phyloP scores from a whole-genome alignment of 2,888 invertebrate genomes.

The Teleogryllus oceanicus region DNA sequence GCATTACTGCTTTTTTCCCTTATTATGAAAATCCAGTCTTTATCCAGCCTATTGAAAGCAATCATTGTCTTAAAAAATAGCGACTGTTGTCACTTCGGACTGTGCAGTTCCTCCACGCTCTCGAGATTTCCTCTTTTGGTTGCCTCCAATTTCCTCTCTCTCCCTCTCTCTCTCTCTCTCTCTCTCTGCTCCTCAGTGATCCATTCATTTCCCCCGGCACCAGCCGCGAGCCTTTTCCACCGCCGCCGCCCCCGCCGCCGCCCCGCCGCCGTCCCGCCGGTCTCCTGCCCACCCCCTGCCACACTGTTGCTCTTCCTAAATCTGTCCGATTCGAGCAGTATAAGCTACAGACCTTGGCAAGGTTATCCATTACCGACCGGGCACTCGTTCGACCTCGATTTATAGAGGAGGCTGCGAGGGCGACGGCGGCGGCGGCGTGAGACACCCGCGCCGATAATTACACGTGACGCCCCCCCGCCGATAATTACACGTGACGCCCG shows the following conservation, averaged over 20 bases:
- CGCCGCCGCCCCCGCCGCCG: not conserved
- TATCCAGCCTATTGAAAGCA: too few relatives aligned
- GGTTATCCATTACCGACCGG: not conserved
- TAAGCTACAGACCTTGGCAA: conserved; percentile 18
- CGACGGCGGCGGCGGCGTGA: not conserved
- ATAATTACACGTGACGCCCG: conserved; percentile 1
- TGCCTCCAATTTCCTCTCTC: not conserved
- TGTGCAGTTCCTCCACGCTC: too few relatives aligned
- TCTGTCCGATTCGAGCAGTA: not conserved
- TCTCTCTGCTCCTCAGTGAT: not conserved
- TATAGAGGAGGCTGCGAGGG: not conserved
- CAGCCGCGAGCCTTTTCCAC: not conserved
- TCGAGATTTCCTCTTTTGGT: not conserved
- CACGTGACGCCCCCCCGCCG: not conserved
- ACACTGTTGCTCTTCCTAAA: conserved; percentile 18
- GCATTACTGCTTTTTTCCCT: too few relatives aligned
- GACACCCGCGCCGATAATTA: not conserved
- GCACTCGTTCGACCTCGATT: conserved; percentile 9
- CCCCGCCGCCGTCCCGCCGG: not conserved
- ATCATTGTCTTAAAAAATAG: too few relatives aligned
- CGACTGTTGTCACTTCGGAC: too few relatives aligned
- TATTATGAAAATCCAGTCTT: too few relatives aligned
- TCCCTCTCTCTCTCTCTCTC: not conserved
- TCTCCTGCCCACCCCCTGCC: not conserved
- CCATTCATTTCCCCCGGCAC: not conserved